Percentiles rank a stretch among this genome's conserved stretches.
Conservation (phyloP, 1,140 invertebrate species). For the Pogonomyrmex barbatus region DNA sequence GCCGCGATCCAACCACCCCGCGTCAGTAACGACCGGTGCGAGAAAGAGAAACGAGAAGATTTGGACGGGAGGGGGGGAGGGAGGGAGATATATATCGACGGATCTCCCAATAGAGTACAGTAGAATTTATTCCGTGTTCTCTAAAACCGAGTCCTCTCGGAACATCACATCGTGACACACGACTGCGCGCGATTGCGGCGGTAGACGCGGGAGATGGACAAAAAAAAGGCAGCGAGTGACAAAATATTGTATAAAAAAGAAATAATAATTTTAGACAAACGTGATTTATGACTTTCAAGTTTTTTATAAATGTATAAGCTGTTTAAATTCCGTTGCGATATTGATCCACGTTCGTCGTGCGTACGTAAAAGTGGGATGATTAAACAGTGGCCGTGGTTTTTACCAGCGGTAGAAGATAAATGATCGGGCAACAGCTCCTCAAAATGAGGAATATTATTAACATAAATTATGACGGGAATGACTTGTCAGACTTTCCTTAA, state of each 20-base stretch:
- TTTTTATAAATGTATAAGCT: conserved; percentile 1
- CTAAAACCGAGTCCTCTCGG: conserved; percentile 15
- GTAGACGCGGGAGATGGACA: not conserved
- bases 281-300: conserved; percentile 18
- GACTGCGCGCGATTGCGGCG: not conserved
- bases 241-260: conserved; percentile 23
- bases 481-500: conserved; percentile 32
- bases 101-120: conserved; percentile 30
- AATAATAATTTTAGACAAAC: conserved; percentile 23
- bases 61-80: conserved; percentile 17
- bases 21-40: conserved; percentile 37
- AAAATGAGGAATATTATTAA: conserved; percentile 28
- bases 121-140: conserved; percentile 52
- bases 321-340: conserved; percentile 19
- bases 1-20: conserved; percentile 73
- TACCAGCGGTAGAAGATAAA: conserved; percentile 11
- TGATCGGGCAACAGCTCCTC: conserved; percentile 22
- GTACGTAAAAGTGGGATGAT: conserved; percentile 33
- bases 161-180: conserved; percentile 19
- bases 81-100: conserved; percentile 24
- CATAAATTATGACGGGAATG: conserved; percentile 45
- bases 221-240: not conserved
- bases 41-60: conserved; percentile 63
- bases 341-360: not conserved
- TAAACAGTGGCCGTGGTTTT: conserved; percentile 21